These are phyloP conservation scores for Athene noctua DNA, from an alignment of 2,113 vertebrate genomes.

Conservation along the genomic window DNA sequence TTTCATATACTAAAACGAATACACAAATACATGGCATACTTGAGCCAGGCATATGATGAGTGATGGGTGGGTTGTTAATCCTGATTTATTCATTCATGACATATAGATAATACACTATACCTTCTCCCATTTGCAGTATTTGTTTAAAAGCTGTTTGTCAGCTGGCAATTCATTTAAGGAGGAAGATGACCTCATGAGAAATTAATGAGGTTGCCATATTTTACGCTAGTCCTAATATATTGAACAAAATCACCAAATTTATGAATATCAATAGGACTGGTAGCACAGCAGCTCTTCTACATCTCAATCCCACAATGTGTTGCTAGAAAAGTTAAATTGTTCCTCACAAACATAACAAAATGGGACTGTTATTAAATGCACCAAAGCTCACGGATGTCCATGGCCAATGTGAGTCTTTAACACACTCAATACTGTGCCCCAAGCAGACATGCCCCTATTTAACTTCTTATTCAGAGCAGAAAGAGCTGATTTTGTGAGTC, in stretches of 20 bases:
- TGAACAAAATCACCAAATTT: background rate
- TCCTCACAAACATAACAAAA: background rate
- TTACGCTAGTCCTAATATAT: background rate
- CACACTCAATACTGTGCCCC: rapidly evolving
- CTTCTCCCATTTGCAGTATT: background rate
- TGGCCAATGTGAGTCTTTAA: background rate
- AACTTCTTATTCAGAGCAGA: background rate
- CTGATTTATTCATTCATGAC: background rate
- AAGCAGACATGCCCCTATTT: background rate
- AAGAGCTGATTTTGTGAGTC: background rate
- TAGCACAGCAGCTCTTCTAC: background rate
- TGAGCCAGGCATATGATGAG: background rate
- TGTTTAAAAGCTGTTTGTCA: background rate
- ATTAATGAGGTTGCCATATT: background rate
- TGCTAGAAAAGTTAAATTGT: background rate
- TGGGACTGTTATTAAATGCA: background rate
- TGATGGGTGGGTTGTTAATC: background rate
- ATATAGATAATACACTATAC: background rate
- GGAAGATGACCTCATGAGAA: background rate
- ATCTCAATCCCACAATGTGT: rapidly evolving
- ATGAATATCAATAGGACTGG: too few species aligned
- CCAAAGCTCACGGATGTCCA: background rate
- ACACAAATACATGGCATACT: background rate
- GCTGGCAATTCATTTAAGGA: background rate
- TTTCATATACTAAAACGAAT: background rate